Base-by-base conservation (phyloP, 1,140 invertebrate genomes). In the Euglossa dilemma region DNA sequence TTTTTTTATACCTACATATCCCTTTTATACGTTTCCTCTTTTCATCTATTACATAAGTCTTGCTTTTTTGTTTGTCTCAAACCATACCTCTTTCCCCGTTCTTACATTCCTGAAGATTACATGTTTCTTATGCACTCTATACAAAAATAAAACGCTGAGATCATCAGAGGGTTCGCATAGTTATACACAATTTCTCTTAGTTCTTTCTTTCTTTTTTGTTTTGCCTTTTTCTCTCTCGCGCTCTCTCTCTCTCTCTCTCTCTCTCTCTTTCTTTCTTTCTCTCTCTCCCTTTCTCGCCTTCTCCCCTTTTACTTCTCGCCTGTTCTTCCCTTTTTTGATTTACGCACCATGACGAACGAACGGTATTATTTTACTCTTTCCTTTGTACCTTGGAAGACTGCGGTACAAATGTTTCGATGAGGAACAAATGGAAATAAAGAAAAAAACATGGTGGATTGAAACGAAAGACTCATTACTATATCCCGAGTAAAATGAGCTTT, bases 101-200 rank as follows among this genome's bases (percentile, higher is more conserved):
- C 63, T 75, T 84, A 75, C 85, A 74, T 83, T 85, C 74, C 87
- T 80, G 86, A 85, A 90, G 90, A 87, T 88, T 87, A 90, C 63
- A 86, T 80, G 86, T 87, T 91, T 90, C 91, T 73, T 73, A 88
- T 88, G 90, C 89, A 89, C 85, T 92, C 91, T 93, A 91, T 92
- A 93, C 90, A 94, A 94, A 94, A 94, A 94, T 93, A 94, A 94
- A 93, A 93, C 82, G 89, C 86, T 91, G 91, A 93, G 91, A 92
- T 92, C 92, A 91, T 92, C 89, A 89, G 87, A 91, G 84, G 85
- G 87, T 87, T 91, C 87, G 87, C 85, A 90, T 88, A 92, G 54
- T 86, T 90, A 90, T 89, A 90, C 85, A 91, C 77, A 87, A 84
- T 90, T 88, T 90, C 80, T 90, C 83, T 86, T 73, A 54, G 25